phyloP scores from a whole-genome alignment of 1,140 invertebrate genomes.

The Micrasema minimum region DNA sequence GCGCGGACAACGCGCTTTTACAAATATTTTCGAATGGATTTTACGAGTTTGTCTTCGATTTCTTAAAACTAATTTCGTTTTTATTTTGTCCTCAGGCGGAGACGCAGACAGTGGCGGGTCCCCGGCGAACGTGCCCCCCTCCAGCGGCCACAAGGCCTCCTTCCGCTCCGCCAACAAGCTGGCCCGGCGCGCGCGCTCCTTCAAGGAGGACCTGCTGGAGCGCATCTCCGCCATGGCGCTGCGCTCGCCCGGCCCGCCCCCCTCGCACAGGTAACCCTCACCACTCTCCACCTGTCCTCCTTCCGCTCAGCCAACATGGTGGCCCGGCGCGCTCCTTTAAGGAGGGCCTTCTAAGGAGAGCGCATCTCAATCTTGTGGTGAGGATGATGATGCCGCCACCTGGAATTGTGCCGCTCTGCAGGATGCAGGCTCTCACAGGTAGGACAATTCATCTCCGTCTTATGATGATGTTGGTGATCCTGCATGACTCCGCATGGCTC shows the following conservation, averaged over 20 bases:
- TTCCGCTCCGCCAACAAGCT: constrained; percentile 80
- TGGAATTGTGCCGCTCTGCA: no score
- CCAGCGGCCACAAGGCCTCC: constrained; percentile 71
- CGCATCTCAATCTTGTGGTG: no score
- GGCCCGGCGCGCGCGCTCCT: constrained; percentile 84
- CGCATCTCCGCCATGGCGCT: constrained; percentile 88
- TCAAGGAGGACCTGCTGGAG: constrained; percentile 91
- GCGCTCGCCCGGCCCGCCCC: constrained; percentile 71
- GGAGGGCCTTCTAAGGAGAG: constrained; percentile 83
- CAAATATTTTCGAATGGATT: no score
- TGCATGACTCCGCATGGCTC: no score
- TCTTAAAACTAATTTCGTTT: no score
- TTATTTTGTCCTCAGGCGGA: constrained; percentile 45
- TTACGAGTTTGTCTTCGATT: no score
- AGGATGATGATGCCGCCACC: no score
- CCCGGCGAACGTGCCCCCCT: constrained; percentile 5
- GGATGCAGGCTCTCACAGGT: no score
- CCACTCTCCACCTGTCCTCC: constrained; percentile 70
- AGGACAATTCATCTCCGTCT: no score
- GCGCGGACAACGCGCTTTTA: no score
- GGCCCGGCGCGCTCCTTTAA: constrained; percentile 86
- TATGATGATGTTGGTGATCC: no score
- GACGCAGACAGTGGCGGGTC: constrained; percentile 36
- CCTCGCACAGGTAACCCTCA: constrained; percentile 55
- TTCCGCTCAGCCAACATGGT: constrained; percentile 79